Percentiles rank a stretch among this genome's conserved stretches.
These are phyloP conservation scores for Plecturocebus donacophilus DNA, from an alignment of 2,113 vertebrate species.

Conservation along the genomic window DNA sequence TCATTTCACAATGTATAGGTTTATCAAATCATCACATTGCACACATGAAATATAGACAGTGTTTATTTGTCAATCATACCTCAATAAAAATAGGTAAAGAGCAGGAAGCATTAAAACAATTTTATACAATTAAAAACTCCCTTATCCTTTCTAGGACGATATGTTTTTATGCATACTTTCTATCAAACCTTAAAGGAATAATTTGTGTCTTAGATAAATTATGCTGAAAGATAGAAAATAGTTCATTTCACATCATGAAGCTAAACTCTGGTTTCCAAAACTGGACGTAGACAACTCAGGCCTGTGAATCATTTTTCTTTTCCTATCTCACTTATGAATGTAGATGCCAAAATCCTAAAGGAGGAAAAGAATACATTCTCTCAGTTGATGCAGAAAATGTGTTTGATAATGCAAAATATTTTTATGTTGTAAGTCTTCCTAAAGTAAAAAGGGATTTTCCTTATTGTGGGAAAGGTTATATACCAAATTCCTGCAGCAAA, in stretches of 20 bases:
- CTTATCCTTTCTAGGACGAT: background rate
- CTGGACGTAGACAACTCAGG: background rate
- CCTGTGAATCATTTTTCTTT: background rate
- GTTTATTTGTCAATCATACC: background rate
- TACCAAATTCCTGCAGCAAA: slow-evolving; percentile 18
- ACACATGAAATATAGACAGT: background rate
- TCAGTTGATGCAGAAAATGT: background rate
- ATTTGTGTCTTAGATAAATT: slow-evolving; percentile 32
- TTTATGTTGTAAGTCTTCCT: background rate
- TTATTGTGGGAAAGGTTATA: slow-evolving; percentile 20
- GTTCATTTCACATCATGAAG: slow-evolving; percentile 21
- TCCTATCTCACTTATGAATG: background rate
- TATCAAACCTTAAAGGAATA: slow-evolving; percentile 36
- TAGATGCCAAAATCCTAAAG: background rate
- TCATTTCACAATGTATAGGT: background rate
- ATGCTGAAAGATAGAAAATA: slow-evolving; percentile 3
- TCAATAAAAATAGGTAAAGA: slow-evolving; percentile 1
- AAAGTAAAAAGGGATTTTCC: slow-evolving; percentile 27
- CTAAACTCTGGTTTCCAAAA: slow-evolving; percentile 46
- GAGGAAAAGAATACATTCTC: slow-evolving; percentile 37
- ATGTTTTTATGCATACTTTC: slow-evolving; percentile 24
- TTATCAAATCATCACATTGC: background rate
- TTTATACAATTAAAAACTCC: slow-evolving; percentile 25
- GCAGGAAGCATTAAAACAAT: slow-evolving; percentile 10
- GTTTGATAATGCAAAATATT: slow-evolving; percentile 52